A percentile compares a stretch with the other conserved stretches of the same genome.
These are phyloP conservation scores for Clarias batrachus DNA, from an alignment of 2,113 vertebrate genomes.

Conservation along the genomic window DNA sequence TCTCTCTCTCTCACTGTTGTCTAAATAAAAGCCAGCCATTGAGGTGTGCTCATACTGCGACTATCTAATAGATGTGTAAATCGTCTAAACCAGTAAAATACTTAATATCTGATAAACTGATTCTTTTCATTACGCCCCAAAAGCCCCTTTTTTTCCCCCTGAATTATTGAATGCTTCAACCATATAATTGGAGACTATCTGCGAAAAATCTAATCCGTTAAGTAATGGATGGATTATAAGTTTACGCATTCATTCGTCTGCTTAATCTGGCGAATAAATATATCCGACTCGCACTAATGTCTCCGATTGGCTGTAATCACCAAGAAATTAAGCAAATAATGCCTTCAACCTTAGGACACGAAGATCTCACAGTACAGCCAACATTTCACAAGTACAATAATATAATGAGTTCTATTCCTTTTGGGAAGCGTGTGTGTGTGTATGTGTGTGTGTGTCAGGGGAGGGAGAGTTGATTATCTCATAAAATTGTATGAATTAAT, in stretches of 20 bases:
- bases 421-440: slow-evolving; percentile 3
- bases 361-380: slow-evolving; percentile 39
- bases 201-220: neutral
- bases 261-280: neutral
- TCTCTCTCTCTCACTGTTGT: neutral
- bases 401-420: neutral
- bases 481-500: slow-evolving; percentile 47
- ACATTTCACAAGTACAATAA: neutral
- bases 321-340: neutral
- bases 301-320: neutral
- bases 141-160: neutral
- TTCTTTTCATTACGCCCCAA: neutral
- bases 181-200: slow-evolving; percentile 9
- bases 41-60: neutral
- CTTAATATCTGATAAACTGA: slow-evolving; percentile 6
- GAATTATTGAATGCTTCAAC: slow-evolving; percentile 10
- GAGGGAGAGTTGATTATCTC: neutral
- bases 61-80: slow-evolving; percentile 13
- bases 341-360: slow-evolving; percentile 14
- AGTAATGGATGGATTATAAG: neutral
- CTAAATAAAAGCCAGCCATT: neutral
- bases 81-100: neutral
- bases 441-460: slow-evolving; percentile 47
- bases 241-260: neutral
- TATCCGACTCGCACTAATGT: neutral